Conservation (phyloP, 1,140 invertebrate genomes). For the Anadara kagoshimensis region DNA sequence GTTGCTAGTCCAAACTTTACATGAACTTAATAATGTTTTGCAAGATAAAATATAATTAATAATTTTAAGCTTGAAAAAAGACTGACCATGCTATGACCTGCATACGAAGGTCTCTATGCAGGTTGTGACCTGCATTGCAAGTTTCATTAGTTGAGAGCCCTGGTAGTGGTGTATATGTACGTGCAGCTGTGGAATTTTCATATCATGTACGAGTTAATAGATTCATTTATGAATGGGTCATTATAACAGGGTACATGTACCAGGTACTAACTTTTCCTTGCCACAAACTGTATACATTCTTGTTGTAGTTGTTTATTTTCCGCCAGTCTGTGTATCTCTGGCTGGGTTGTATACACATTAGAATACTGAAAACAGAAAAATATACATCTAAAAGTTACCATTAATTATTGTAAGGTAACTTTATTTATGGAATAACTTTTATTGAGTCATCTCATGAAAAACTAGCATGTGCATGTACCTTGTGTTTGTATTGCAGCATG, state of each 20-base stretch:
- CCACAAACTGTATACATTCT: slow-evolving; percentile 84
- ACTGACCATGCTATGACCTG: not conserved
- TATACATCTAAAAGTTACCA: slow-evolving; percentile 7
- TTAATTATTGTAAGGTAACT: not conserved
- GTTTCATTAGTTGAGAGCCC: too few relatives aligned
- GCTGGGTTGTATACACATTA: slow-evolving; percentile 92
- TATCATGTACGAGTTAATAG: too few relatives aligned
- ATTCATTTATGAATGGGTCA: too few relatives aligned
- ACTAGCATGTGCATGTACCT: not conserved
- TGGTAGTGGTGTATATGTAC: too few relatives aligned
- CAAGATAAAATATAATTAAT: too few relatives aligned
- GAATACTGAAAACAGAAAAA: slow-evolving; percentile 79
- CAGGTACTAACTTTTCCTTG: slow-evolving; percentile 76
- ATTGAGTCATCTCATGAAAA: not conserved
- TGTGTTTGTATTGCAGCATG: not conserved
- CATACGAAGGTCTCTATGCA: too few relatives aligned
- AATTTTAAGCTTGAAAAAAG: too few relatives aligned
- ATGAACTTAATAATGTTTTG: too few relatives aligned
- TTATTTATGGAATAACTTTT: not conserved
- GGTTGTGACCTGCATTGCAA: too few relatives aligned
- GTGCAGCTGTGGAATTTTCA: too few relatives aligned
- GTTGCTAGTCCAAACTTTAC: too few relatives aligned
- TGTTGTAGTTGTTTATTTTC: slow-evolving; percentile 81
- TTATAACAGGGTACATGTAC: not conserved
- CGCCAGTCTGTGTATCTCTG: slow-evolving; percentile 81